phyloP scores from a whole-genome alignment of 2,888 invertebrate genomes.

The Pilophorus perplexus region DNA sequence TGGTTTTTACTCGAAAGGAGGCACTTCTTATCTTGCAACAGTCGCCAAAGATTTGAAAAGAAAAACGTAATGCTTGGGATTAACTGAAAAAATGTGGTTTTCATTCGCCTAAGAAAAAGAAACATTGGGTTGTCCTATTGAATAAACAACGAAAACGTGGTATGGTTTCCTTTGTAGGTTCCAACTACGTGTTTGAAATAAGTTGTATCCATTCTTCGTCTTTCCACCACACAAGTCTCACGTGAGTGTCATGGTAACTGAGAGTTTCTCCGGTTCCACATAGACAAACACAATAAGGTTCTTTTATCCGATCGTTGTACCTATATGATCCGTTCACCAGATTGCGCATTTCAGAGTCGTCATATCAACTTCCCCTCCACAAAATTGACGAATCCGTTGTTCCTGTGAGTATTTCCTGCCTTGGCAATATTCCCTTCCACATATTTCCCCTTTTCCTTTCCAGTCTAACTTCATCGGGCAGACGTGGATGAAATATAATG shows the following conservation, averaged over 20 bases:
- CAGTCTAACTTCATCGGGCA: no score
- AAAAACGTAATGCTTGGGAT: no score
- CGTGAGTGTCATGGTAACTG: constrained; percentile 11
- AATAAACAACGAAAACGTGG: constrained; percentile 28
- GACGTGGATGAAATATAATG: no score
- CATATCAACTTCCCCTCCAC: not conserved
- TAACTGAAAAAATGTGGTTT: no score
- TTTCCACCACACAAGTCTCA: not conserved
- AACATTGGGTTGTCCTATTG: constrained; percentile 15
- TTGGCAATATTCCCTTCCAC: not conserved
- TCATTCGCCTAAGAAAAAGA: no score
- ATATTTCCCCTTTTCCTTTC: not conserved
- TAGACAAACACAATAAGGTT: constrained; percentile 17
- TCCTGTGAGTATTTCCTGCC: not conserved
- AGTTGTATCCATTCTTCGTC: no score
- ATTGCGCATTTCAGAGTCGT: not conserved
- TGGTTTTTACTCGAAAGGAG: no score
- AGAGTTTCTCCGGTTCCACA: constrained; percentile 10
- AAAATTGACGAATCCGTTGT: not conserved
- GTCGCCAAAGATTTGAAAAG: not conserved
- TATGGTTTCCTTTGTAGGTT: not conserved
- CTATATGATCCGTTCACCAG: no score
- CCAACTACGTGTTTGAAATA: constrained; percentile 24
- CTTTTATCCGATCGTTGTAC: constrained; percentile 19
- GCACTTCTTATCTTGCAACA: not conserved